phyloP scores from a whole-genome alignment of 2,113 vertebrate genomes.

The Sapajus apella region DNA sequence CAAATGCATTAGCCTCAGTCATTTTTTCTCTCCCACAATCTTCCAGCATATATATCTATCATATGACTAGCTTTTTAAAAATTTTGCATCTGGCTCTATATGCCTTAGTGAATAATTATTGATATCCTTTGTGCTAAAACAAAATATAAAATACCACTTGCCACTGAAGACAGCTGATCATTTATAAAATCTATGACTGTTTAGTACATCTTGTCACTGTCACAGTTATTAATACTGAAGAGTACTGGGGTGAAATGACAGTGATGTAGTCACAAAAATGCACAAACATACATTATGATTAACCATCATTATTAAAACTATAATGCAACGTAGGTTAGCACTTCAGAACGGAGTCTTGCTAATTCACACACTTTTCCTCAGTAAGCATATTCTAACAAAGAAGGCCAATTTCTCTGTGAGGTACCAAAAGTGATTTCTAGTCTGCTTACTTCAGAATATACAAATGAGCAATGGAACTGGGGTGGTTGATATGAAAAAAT shows the following conservation, averaged over 20 bases:
- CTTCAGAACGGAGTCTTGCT: neutral
- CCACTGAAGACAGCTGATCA: neutral
- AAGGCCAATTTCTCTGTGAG: neutral
- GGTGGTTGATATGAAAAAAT: neutral
- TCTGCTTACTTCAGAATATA: neutral
- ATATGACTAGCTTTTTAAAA: neutral
- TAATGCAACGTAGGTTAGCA: neutral
- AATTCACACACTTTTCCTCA: neutral
- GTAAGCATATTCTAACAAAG: neutral
- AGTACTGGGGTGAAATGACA: neutral
- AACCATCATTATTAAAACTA: neutral
- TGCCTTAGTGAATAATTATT: conserved; percentile 4
- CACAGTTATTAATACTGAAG: neutral
- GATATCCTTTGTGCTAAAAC: neutral
- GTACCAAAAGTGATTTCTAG: neutral
- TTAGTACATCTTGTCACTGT: neutral
- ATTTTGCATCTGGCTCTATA: neutral
- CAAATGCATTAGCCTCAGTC: neutral
- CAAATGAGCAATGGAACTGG: neutral
- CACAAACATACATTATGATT: neutral
- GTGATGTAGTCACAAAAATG: neutral
- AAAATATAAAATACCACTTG: conserved; percentile 28
- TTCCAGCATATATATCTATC: neutral
- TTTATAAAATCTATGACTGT: neutral
- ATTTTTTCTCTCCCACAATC: conserved; percentile 2